Conservation (phyloP, 2,888 invertebrate genomes). For the Drosophila infuscata region DNA sequence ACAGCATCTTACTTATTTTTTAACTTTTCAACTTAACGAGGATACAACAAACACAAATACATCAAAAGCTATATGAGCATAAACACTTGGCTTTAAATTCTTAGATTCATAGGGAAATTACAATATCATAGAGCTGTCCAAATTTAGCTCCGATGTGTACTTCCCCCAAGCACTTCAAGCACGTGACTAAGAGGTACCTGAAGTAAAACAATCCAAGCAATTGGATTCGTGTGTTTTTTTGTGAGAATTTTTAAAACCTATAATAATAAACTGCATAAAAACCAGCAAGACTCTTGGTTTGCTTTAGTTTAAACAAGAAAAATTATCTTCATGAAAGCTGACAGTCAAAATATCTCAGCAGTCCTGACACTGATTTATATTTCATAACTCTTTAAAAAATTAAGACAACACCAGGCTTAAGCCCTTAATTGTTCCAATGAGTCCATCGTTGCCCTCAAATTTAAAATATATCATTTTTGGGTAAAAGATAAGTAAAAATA, state of each 20-base stretch:
- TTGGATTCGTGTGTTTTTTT: slow-evolving; percentile 99
- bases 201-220: slow-evolving; percentile 99
- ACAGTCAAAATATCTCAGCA: not conserved
- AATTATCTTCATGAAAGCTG: not conserved
- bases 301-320: not conserved
- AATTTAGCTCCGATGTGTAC: slow-evolving; percentile 94
- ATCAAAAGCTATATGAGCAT: not conserved
- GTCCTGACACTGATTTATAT: not conserved
- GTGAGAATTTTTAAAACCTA: slow-evolving; percentile 86
- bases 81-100: not conserved
- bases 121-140: slow-evolving; percentile 94
- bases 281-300: not conserved
- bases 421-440: not conserved
- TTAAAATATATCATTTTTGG: slow-evolving; percentile 7
- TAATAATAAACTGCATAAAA: not conserved
- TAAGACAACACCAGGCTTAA: not conserved
- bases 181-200: slow-evolving; percentile 99
- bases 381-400: not conserved
- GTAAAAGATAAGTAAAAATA: slow-evolving; percentile 8
- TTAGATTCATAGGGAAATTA: slow-evolving; percentile 90
- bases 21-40: slow-evolving; percentile 82
- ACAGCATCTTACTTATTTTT: too few relatives aligned
- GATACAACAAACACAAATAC: slow-evolving; percentile 66
- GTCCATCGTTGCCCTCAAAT: not conserved
- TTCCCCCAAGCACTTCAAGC: slow-evolving; percentile 97